These are phyloP conservation scores for Colossoma macropomum DNA, from an alignment of 2,113 vertebrate species.

Conservation along the genomic window DNA sequence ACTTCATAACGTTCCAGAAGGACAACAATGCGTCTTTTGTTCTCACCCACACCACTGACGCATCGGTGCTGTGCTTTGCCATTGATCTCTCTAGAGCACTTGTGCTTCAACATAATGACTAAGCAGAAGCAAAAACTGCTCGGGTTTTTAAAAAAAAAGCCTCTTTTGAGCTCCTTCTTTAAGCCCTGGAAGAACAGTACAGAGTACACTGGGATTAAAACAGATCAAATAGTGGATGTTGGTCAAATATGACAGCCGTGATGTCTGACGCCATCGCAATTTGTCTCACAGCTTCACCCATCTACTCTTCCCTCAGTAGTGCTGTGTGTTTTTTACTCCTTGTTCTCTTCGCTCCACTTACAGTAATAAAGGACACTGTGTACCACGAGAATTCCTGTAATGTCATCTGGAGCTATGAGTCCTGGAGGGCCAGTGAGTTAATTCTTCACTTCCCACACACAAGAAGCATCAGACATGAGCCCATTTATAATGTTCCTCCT, in stretches of 20 bases:
- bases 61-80: neutral
- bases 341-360: neutral
- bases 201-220: neutral
- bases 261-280: neutral
- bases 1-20: neutral
- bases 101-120: neutral
- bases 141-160: neutral
- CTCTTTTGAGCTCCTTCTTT: neutral
- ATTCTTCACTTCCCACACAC: too few species aligned
- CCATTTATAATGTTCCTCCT: too few species aligned
- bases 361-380: neutral
- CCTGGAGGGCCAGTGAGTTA: neutral
- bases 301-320: neutral
- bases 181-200: neutral
- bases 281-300: neutral
- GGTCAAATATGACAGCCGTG: conserved; percentile 12
- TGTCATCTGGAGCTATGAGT: neutral
- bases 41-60: neutral
- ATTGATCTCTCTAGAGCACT: neutral
- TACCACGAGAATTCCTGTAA: neutral
- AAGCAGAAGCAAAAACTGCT: neutral
- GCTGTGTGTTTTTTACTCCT: neutral
- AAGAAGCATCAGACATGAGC: too few species aligned
- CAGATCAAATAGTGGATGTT: neutral
- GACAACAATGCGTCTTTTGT: neutral